These are phyloP conservation scores for Acanthiza pusilla DNA, from an alignment of 2,797 vertebrate genomes.

Conservation along the genomic window DNA sequence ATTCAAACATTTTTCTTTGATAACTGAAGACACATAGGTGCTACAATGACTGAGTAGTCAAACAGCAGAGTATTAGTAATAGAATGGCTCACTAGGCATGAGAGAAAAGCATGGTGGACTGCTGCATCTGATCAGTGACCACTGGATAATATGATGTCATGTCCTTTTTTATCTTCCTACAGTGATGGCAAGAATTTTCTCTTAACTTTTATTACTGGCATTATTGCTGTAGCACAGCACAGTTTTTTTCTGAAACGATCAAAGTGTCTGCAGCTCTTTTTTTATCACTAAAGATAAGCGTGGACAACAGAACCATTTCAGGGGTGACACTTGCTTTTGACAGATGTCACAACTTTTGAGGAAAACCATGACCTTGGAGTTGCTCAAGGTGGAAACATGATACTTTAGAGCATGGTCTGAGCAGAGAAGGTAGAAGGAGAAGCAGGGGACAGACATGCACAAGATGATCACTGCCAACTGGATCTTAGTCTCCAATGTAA, in stretches of 20 bases:
- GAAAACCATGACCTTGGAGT: slow-evolving; percentile 3
- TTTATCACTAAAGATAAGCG: background rate
- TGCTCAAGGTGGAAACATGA: background rate
- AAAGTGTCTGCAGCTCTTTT: slow-evolving; percentile 55
- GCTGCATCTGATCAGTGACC: slow-evolving; percentile 14
- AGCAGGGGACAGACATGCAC: background rate
- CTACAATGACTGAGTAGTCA: background rate
- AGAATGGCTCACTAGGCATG: background rate
- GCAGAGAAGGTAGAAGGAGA: background rate
- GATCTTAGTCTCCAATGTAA: background rate
- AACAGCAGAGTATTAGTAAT: background rate
- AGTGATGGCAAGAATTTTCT: slow-evolving; percentile 27
- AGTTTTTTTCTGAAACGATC: slow-evolving; percentile 36
- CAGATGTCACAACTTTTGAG: slow-evolving; percentile 2
- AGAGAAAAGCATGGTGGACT: background rate
- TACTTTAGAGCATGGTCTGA: background rate
- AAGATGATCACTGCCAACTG: background rate
- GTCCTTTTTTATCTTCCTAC: background rate
- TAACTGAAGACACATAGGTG: background rate
- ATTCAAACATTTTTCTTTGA: background rate
- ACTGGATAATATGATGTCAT: background rate
- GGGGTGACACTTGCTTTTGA: slow-evolving; percentile 16
- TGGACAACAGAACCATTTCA: slow-evolving; percentile 8
- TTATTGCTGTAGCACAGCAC: background rate
- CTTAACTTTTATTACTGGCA: slow-evolving; percentile 41